phyloP scores from a whole-genome alignment of 2,888 invertebrate species.

The Eristalis pertinax region DNA sequence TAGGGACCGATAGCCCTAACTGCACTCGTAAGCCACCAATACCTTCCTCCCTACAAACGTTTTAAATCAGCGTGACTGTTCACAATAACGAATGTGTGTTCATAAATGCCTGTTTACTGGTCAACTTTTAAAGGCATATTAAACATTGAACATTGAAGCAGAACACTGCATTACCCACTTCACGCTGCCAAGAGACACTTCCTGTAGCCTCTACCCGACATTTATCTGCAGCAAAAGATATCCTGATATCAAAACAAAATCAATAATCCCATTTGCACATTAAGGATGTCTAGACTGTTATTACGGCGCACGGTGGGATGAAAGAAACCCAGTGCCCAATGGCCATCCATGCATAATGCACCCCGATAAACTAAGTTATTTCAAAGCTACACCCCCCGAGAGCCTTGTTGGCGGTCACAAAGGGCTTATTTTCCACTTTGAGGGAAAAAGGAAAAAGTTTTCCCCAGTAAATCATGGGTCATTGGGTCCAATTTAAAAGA shows the following conservation, averaged over 20 bases:
- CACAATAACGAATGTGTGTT: too few species aligned
- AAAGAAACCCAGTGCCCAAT: not conserved
- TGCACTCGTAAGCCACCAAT: too few species aligned
- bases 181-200: not conserved
- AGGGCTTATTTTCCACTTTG: constrained; percentile 49
- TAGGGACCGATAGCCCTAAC: too few species aligned
- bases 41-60: too few species aligned
- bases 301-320: constrained; percentile 25
- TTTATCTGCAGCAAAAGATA: constrained; percentile 39
- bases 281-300: constrained; percentile 41
- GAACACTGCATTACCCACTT: constrained; percentile 12
- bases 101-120: too few species aligned
- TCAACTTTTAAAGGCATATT: too few species aligned
- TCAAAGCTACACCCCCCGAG: not conserved
- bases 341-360: constrained; percentile 21
- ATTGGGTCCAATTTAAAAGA: constrained; percentile 61
- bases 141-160: too few species aligned
- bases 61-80: too few species aligned
- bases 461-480: constrained; percentile 57
- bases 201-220: constrained; percentile 7
- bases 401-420: not conserved
- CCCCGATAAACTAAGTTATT: constrained; percentile 38
- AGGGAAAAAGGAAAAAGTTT: constrained; percentile 53
- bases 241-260: constrained; percentile 47
- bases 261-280: constrained; percentile 35